Evolutionary conservation across 2,113 vertebrate genomes (phyloP).

Genomic region (Otolemur garnettii): DNA sequence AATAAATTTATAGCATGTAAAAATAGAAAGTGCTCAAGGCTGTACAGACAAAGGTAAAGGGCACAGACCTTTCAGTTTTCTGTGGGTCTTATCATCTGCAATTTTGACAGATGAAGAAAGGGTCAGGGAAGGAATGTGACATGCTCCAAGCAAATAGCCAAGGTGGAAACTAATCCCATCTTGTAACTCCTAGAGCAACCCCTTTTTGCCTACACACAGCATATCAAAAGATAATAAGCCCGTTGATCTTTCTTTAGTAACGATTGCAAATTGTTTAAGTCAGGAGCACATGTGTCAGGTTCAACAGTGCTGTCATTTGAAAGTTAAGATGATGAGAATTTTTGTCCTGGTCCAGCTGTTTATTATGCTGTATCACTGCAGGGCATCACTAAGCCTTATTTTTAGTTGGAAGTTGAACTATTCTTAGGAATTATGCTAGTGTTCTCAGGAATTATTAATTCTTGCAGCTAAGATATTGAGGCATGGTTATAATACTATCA

Average conservation of each 20-base stretch:
- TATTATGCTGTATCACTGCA: not conserved
- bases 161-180: not conserved
- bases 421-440: not conserved
- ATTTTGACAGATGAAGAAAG: slow-evolving; percentile 25
- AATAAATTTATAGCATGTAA: not conserved
- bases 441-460: not conserved
- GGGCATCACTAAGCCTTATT: not conserved
- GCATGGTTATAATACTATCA: not conserved
- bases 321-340: slow-evolving; percentile 18
- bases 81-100: not conserved
- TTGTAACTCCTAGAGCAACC: not conserved
- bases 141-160: not conserved
- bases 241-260: slow-evolving; percentile 7
- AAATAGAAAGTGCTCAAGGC: slow-evolving; percentile 16
- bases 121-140: not conserved
- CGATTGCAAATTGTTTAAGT: not conserved
- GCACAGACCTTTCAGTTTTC: not conserved
- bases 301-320: not conserved
- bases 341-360: not conserved
- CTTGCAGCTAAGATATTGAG: not conserved
- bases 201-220: not conserved
- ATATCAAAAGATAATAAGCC: not conserved
- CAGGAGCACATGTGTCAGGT: not conserved
- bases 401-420: slow-evolving; percentile 17
- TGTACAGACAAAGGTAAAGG: not conserved